Evolutionary conservation across 1,140 invertebrate genomes (phyloP).

Genomic region (Leptinotarsa defecta): DNA sequence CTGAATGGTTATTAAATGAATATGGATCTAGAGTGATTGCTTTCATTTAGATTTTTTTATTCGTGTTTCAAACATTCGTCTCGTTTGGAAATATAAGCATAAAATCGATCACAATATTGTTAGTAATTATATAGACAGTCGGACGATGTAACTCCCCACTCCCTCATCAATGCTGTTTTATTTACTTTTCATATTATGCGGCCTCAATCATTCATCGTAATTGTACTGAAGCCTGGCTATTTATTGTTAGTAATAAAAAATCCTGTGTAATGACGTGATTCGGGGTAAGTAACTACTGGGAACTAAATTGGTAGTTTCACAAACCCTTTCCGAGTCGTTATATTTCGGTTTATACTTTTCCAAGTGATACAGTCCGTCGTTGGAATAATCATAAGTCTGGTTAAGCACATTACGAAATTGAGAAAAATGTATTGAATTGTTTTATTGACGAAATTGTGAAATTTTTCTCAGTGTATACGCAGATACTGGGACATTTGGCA

Average conservation of each 20-base stretch:
- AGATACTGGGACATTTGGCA: too few relatives aligned
- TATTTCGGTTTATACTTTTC: too few relatives aligned
- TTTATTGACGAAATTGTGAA: too few relatives aligned
- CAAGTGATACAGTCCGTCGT: too few relatives aligned
- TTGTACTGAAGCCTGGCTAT: not conserved
- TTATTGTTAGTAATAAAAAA: constrained; percentile 8
- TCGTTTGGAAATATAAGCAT: not conserved
- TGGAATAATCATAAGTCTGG: too few relatives aligned
- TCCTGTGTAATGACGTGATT: not conserved
- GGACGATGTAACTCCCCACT: not conserved
- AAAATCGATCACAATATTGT: constrained; percentile 1
- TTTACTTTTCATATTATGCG: constrained; percentile 1
- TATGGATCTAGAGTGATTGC: not conserved
- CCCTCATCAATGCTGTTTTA: not conserved
- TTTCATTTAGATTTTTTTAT: not conserved
- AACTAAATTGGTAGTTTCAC: not conserved
- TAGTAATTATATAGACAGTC: constrained; percentile 7
- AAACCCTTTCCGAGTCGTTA: not conserved
- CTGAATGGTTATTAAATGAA: not conserved
- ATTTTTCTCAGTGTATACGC: too few relatives aligned
- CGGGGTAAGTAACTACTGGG: not conserved
- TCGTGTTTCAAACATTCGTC: too few relatives aligned
- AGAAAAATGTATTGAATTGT: too few relatives aligned
- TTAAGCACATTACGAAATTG: too few relatives aligned
- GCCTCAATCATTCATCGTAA: not conserved